phyloP scores from a whole-genome alignment of 2,888 invertebrate species.

The Eupithecia subumbrata region DNA sequence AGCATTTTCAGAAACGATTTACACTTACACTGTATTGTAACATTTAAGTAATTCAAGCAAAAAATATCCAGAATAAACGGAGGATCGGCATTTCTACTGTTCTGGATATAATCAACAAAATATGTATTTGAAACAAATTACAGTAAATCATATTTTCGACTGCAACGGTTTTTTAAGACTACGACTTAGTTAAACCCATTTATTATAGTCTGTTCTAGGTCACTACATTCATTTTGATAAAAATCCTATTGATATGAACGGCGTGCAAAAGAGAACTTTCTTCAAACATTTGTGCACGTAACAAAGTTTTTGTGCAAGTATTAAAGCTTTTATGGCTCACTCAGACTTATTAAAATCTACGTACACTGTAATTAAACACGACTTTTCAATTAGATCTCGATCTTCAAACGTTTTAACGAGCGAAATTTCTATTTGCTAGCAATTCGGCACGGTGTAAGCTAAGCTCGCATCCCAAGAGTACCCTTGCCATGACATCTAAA shows the following conservation, averaged over 20 bases:
- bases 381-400: slow-evolving; percentile 39
- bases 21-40: slow-evolving; percentile 39
- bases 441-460: slow-evolving; percentile 47
- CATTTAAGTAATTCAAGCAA: neutral
- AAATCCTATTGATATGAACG: neutral
- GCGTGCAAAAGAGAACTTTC: neutral
- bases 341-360: slow-evolving; percentile 9
- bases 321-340: neutral
- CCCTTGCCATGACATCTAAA: slow-evolving; percentile 81
- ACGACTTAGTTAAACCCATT: neutral
- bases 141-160: neutral
- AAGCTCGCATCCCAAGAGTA: slow-evolving; percentile 50
- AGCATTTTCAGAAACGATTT: slow-evolving; percentile 22
- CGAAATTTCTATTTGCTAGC: slow-evolving; percentile 35
- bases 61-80: neutral
- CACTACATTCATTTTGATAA: neutral
- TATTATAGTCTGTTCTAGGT: neutral
- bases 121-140: neutral
- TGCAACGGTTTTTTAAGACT: neutral
- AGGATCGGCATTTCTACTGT: neutral
- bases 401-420: slow-evolving; percentile 43
- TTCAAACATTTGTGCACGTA: neutral
- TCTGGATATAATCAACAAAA: neutral
- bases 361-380: slow-evolving; percentile 16
- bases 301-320: neutral